Percentiles rank a stretch among this genome's conserved stretches.
phyloP scores from a whole-genome alignment of 2,888 invertebrate genomes.

The Leptinotarsa rubiginosa region DNA sequence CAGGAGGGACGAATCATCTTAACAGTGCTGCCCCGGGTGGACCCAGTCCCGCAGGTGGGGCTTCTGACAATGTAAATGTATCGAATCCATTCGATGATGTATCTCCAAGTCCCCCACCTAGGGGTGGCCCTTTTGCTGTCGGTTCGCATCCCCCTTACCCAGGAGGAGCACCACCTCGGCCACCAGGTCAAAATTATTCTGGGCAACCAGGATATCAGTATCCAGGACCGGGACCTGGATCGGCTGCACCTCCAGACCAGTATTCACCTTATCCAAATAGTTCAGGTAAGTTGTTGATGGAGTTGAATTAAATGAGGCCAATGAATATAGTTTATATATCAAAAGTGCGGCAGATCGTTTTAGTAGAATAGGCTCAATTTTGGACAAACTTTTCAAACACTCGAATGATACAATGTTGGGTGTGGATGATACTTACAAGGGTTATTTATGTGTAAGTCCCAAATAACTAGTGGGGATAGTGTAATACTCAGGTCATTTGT shows the following conservation, averaged over 20 bases:
- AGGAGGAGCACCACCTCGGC: slow-evolving; percentile 63
- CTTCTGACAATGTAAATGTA: slow-evolving; percentile 83
- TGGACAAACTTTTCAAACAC: slow-evolving; percentile 8
- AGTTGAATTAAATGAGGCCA: slow-evolving; percentile 1
- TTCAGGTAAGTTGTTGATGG: slow-evolving; percentile 51
- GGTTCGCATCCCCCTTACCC: slow-evolving; percentile 66
- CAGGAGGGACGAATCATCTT: slow-evolving; percentile 65
- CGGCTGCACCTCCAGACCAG: slow-evolving; percentile 66
- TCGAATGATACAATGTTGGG: neutral
- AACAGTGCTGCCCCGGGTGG: slow-evolving; percentile 64
- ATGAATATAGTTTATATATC: neutral
- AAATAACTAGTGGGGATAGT: too few relatives aligned
- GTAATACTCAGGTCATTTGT: too few relatives aligned
- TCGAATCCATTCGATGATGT: slow-evolving; percentile 89
- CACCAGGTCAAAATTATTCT: slow-evolving; percentile 67
- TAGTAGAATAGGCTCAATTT: slow-evolving; percentile 18
- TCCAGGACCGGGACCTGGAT: slow-evolving; percentile 60
- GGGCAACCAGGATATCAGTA: slow-evolving; percentile 74
- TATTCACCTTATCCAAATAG: slow-evolving; percentile 71
- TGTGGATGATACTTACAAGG: neutral
- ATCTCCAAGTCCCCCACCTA: slow-evolving; percentile 68
- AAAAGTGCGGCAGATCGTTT: neutral
- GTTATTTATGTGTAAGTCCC: too few relatives aligned
- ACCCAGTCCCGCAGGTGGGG: slow-evolving; percentile 66
- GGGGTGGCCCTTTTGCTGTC: slow-evolving; percentile 63